Base-by-base conservation (phyloP, 2,888 invertebrate species). In the Drosophila parthenogenetica region DNA sequence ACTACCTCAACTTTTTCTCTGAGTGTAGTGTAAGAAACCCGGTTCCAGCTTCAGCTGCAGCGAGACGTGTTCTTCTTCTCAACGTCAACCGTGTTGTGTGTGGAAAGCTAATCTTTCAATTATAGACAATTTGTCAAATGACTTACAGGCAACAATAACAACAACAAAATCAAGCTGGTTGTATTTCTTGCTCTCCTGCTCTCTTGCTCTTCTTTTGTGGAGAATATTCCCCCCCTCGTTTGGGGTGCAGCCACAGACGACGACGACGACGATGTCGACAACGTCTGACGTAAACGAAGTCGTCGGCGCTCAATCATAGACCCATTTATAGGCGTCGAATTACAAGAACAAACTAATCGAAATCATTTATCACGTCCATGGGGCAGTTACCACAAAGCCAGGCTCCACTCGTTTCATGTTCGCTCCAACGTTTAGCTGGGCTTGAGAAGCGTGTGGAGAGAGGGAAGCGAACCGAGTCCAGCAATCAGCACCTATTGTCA, bases 271-370 rank as follows among this genome's bases (percentile, higher is more conserved):
- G 29, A 29, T 63, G 71, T 70, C 79, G 73, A 82, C 79, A 76
- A 62, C 71, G 75, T 60, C 69, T 81, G 81, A 78, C 82, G 77
- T 85, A 89, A 82, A 77, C 85, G 81, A 81, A 83, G 83, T 80
- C 79, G 79, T 87, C 86, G 79, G 77, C 87, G 88, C 87, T 90
- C 89, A 90, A 90, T 91, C 91, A 90, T 86, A 89, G 91, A 87
- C 83, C 91, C 91, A 91, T 91, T 91, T 91, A 91, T 90, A 91
- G 91, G 91, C 91, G 91, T 91, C 91, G 91, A 90, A 91, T 91
- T 91, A 91, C 91, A 91, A 91, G 91, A 90, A 90, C 90, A 89
- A 86, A 90, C 91, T 91, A 91, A 91, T 91, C 91, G 91, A 91
- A 91, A 89, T 91, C 87, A 91, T 91, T 91, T 91, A 90, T 91